Percentiles rank a stretch among this genome's conserved stretches.
Conservation (phyloP, 2,888 invertebrate species). For the Pollenia griseotomentosa region DNA sequence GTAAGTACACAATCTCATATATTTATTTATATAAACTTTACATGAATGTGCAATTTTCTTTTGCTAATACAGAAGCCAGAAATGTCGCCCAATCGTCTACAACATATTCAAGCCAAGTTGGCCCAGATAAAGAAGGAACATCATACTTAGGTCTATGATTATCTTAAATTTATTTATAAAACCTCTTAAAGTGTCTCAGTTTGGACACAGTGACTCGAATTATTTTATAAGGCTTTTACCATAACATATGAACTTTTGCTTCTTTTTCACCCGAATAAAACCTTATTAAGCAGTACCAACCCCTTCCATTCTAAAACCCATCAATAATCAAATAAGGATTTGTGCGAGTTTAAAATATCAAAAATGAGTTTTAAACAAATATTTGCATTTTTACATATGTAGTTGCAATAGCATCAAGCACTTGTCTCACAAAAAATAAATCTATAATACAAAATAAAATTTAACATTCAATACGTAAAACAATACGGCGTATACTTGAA, state of each 20-base stretch:
- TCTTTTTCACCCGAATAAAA: constrained; percentile 21
- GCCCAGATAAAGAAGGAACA: constrained; percentile 84
- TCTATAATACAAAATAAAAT: not conserved
- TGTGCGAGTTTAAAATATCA: not conserved
- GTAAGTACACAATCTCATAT: constrained; percentile 76
- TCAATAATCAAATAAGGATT: not conserved
- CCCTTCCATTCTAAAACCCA: not conserved
- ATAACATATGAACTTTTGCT: constrained; percentile 21
- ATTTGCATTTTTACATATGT: not conserved
- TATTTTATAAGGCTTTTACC: not conserved
- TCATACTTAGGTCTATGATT: constrained; percentile 77
- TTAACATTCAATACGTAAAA: constrained; percentile 17
- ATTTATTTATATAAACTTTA: not conserved
- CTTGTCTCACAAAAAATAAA: not conserved
- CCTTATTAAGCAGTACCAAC: constrained; percentile 1
- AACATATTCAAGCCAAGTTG: constrained; percentile 83
- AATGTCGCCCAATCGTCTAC: constrained; percentile 83
- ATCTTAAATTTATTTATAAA: constrained; percentile 38
- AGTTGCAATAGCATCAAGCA: not conserved
- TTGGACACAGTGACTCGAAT: not conserved
- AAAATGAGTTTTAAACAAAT: not conserved
- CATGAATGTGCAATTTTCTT: constrained; percentile 40
- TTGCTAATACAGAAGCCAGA: constrained; percentile 81
- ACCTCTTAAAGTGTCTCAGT: constrained; percentile 16
- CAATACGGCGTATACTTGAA: constrained; percentile 17